These are phyloP conservation scores for Clarias fuscus DNA, from an alignment of 2,797 vertebrate species.

Conservation along the genomic window DNA sequence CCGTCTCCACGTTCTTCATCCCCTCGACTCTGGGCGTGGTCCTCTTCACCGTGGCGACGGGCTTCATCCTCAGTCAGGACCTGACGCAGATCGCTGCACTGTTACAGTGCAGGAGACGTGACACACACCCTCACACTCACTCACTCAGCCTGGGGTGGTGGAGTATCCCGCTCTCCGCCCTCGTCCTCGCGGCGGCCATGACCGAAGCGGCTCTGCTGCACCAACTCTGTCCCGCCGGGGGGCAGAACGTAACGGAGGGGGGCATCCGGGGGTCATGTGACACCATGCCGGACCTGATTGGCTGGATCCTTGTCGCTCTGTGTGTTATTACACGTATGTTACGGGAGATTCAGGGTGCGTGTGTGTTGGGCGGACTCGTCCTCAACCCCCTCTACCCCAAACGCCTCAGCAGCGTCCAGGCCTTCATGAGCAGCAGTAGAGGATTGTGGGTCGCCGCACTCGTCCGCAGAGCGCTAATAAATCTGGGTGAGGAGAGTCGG, in stretches of 20 bases:
- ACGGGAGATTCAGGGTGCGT: slow-evolving; percentile 89
- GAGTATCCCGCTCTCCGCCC: slow-evolving; percentile 78
- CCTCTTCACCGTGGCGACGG: slow-evolving; percentile 88
- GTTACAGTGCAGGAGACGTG: slow-evolving; percentile 61
- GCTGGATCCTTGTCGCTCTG: slow-evolving; percentile 84
- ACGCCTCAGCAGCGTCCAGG: slow-evolving; percentile 81
- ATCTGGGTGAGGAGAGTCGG: slow-evolving; percentile 81
- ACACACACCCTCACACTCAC: slow-evolving; percentile 47
- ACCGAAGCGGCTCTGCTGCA: slow-evolving; percentile 85
- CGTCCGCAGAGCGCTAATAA: slow-evolving; percentile 86
- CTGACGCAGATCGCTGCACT: slow-evolving; percentile 79
- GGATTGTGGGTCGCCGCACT: slow-evolving; percentile 82
- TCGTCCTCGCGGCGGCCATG: slow-evolving; percentile 78
- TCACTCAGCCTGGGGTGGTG: slow-evolving; percentile 76
- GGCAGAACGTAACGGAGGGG: slow-evolving; percentile 40
- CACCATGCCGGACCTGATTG: slow-evolving; percentile 66
- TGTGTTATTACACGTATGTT: slow-evolving; percentile 81
- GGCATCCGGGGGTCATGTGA: slow-evolving; percentile 16
- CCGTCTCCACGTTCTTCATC: slow-evolving; percentile 89
- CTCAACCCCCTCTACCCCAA: slow-evolving; percentile 93
- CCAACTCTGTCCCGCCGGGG: slow-evolving; percentile 69
- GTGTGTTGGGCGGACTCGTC: slow-evolving; percentile 86
- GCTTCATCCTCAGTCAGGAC: slow-evolving; percentile 94
- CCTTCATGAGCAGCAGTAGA: slow-evolving; percentile 83
- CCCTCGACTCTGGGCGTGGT: slow-evolving; percentile 86